Evolutionary conservation across 2,797 vertebrate species (phyloP), one percentile per base, ranked within the genome.

Genomic region (Champsocephalus esox): DNA sequence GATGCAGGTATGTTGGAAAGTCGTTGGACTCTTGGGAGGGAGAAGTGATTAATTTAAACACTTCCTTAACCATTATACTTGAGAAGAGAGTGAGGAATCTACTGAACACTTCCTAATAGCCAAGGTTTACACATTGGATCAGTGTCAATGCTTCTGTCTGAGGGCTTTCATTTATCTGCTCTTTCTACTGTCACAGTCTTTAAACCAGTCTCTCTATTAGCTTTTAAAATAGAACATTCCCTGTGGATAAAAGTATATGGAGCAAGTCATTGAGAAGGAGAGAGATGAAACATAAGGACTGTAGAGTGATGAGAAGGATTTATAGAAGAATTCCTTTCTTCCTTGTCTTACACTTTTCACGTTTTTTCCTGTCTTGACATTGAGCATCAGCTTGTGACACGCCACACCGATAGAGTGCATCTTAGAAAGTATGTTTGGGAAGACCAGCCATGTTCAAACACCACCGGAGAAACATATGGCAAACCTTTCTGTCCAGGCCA

Each of bases 141-240:
- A 34, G 14, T 51, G 3, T 58, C 4, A 44, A n/a, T 19, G 8
- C 32, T 6, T 51, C 11, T 50, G 62, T 67, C 4, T 51, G 13
- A 64, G 34, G 17, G 67, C 8, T 58, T 51, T 51, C 17, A 56
- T 51, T 32, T 4, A 5, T 21, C 55, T 41, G 12, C 10, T 64
- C 13, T 68, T 62, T 67, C 4, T 13, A 2, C 65, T 61, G 54
- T 45, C 24, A 21, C 28, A 63, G 14, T 57, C 73, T 79, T 80
- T 74, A 49, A 60, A 55, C 14, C 12, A 17, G n/a, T 45, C 55
- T 14, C 21, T 73, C 61, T 70, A 77, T 77, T 57, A 65, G 32
- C 24, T 54, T 66, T 45, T 70, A 65, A 84, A 85, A 76, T 10
- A 75, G 12, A 77, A 78, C 51, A 68, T 45, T 85, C 73, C 69